These are phyloP conservation scores for Brachionus rotundiformis DNA, from an alignment of 1,140 invertebrate species.

Conservation along the genomic window DNA sequence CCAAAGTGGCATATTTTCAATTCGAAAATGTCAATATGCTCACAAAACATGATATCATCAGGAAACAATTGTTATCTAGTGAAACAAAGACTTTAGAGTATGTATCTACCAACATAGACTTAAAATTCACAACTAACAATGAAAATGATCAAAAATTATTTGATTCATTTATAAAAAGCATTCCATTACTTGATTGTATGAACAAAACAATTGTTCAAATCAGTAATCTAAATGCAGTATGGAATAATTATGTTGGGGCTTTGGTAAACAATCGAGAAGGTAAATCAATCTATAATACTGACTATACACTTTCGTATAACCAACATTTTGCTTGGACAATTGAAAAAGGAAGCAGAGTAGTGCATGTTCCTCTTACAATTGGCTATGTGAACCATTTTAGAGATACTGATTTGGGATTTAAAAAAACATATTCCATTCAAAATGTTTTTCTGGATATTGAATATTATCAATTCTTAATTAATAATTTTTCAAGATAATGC, in stretches of 20 bases:
- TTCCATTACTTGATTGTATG: background rate
- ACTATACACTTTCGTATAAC: background rate
- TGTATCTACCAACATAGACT: background rate
- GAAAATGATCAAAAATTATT: background rate
- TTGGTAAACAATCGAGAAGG: background rate
- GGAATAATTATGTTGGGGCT: background rate
- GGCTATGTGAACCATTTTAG: conserved; percentile 16
- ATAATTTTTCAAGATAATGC: too few relatives aligned
- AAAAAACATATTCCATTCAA: background rate
- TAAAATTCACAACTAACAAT: background rate
- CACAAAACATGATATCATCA: background rate
- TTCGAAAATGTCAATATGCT: conserved; percentile 2
- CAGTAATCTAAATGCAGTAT: background rate
- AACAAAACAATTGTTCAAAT: background rate
- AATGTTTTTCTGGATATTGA: background rate
- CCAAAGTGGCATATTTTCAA: background rate
- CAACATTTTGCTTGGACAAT: conserved; percentile 17
- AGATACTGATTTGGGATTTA: background rate
- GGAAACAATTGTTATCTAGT: background rate
- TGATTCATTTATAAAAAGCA: background rate
- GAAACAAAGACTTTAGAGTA: background rate
- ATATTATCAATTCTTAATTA: too few relatives aligned
- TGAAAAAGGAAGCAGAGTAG: background rate
- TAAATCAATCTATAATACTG: background rate
- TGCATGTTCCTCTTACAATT: background rate